These are phyloP conservation scores for Coregonus clupeaformis DNA, from an alignment of 2,113 vertebrate genomes.

Conservation along the genomic window DNA sequence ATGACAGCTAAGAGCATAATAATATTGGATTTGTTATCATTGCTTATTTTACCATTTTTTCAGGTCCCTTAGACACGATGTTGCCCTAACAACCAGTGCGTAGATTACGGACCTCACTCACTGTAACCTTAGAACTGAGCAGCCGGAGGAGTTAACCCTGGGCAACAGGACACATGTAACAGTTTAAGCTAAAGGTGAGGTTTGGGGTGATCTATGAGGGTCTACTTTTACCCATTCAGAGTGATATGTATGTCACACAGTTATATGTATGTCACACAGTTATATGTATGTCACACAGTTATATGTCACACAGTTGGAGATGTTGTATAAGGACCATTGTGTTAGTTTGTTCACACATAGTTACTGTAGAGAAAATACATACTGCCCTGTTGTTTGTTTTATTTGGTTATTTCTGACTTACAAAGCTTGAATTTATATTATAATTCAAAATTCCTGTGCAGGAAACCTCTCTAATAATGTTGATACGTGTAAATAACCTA, in stretches of 20 bases:
- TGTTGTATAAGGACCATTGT: not conserved
- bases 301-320: not conserved
- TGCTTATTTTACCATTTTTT: not conserved
- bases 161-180: slow-evolving; percentile 22
- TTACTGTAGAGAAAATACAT: not conserved
- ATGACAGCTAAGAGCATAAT: slow-evolving; percentile 35
- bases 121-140: slow-evolving; percentile 5
- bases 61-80: slow-evolving; percentile 18
- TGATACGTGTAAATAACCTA: slow-evolving; percentile 15
- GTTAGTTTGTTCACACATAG: not conserved
- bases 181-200: not conserved
- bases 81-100: slow-evolving; percentile 12
- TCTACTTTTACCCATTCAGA: slow-evolving; percentile 5
- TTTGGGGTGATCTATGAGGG: not conserved
- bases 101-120: slow-evolving; percentile 40
- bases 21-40: slow-evolving; percentile 9
- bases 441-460: not conserved
- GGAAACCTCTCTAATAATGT: not conserved
- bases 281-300: not conserved
- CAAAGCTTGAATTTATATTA: not conserved
- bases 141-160: slow-evolving; percentile 6
- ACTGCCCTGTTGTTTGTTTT: too few species aligned
- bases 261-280: not conserved
- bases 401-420: not conserved
- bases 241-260: not conserved